Evolutionary conservation across 2,797 vertebrate genomes (phyloP), one percentile per base, ranked within the genome.

Genomic region (Brachymystax lenok): DNA sequence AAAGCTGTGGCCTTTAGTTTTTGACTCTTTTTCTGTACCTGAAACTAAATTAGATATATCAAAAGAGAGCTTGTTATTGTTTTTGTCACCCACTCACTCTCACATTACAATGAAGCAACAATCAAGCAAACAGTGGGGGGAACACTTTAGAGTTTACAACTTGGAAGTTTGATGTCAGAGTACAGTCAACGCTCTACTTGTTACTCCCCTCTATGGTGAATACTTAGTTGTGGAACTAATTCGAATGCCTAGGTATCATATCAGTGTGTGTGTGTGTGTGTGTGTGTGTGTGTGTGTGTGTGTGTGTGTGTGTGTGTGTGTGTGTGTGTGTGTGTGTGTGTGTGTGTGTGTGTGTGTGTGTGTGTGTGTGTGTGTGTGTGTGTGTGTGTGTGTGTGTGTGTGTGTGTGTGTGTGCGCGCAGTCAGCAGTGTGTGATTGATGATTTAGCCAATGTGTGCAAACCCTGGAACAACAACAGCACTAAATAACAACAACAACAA

Each of bases 1-100:
- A 77, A 63, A 77, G 66, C 80, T 81, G 75, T 77, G 59, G n/a
- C 33, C 21, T 30, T 33, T n/a, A 19, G 16, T 56, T 59, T 33
- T 61, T 30, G 27, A 13, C 27, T 67, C 24, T 24, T 30, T 74
- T 30, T 12, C 19, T 74, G 54, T 74, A 40, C 27, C 30, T 74
- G 72, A 61, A 52, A 51, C 40, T 21, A 21, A 70, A 69, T 69
- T 4, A 69, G 19, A 69, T 35, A 40, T 69, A 69, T 69, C 35
- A 46, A 17, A 66, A 30, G 24, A 27, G 13, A 14, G 21, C 21
- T 28, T 66, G 4, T 27, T 51, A 66, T 51, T 52, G 46, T 69
- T 69, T 52, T 73, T 54, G 19, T 61, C 74, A 76, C 51, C 70
- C 74, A 76, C 74, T 73, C 56, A 19, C 28, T 17, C 61, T 56